Percentiles rank a stretch among this genome's conserved stretches.
Conservation (phyloP, 2,797 vertebrate genomes). For the Artibeus jamaicensis region DNA sequence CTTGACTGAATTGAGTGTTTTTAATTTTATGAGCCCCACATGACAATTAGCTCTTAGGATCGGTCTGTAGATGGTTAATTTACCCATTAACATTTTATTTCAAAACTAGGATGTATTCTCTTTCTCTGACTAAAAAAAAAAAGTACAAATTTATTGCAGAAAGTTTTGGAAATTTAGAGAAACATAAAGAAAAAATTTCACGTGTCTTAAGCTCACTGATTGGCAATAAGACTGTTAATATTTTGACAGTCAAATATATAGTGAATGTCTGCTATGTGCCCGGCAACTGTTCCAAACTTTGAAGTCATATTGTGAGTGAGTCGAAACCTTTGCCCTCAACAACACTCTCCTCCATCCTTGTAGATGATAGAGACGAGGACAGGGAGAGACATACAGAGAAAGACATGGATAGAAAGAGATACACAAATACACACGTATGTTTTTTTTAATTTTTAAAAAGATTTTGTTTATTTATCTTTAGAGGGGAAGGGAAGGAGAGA, state of each 20-base stretch:
- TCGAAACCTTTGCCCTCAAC: background rate
- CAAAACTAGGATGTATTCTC: constrained; percentile 39
- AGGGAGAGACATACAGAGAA: background rate
- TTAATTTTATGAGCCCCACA: background rate
- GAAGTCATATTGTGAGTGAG: background rate
- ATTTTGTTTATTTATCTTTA: too few species aligned
- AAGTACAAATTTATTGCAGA: background rate
- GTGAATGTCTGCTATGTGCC: background rate
- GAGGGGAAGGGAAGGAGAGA: too few species aligned
- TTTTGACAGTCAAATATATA: background rate
- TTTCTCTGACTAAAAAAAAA: background rate
- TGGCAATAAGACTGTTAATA: background rate
- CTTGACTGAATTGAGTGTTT: background rate
- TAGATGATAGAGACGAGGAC: background rate
- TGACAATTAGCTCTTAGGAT: background rate
- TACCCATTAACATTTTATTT: background rate
- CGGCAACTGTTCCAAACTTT: background rate
- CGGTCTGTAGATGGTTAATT: background rate
- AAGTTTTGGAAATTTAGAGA: constrained; percentile 24
- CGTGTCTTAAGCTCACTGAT: background rate
- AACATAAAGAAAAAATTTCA: background rate
- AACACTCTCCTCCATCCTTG: background rate
- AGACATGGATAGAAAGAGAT: background rate
- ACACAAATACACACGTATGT: background rate
- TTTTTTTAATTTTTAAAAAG: too few species aligned